Base-by-base conservation (phyloP, 2,888 invertebrate genomes). In the Thysanoteuthis rhombus region DNA sequence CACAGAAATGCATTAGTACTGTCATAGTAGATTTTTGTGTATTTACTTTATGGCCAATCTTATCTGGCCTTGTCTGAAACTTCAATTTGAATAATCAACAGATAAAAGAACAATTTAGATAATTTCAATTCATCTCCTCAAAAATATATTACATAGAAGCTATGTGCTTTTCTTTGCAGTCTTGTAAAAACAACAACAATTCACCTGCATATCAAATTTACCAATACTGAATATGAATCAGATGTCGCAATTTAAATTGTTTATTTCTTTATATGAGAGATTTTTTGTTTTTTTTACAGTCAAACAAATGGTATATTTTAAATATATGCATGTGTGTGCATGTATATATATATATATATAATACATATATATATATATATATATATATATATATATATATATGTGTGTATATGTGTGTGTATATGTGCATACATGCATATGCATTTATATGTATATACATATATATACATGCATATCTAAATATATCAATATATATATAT, bases 51-150 rank as follows among this genome's bases (percentile, higher is more conserved):
- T 75, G 75, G 75, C n/a, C 75, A 75, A 36, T n/a, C n/a, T 75
- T n/a, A 75, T 75, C 19, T 75, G n/a, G 75, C 75, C 75, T n/a
- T 75, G 75, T 16, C 36, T 75, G 75, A n/a, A n/a, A 36, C 16
- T 75, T 12, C n/a, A 75, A 36, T 75, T 36, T 75, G n/a, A 75
- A 75, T 75, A 75, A 75, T n/a, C 75, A 75, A 75, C 75, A 75
- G 75, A 75, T 75, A 75, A 75, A 75, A 75, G 75, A 75, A 75
- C 75, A 75, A 75, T 75, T 75, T 75, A 75, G n/a, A 75, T 75
- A 75, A 75, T 75, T 75, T 75, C 75, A 75, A 36, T 75, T 75
- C 75, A 75, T 36, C 75, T 52, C 52, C 52, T 75, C n/a, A 75
- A 75, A 75, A 75, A 75, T 75, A 75, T 75, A 75, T 75, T 75